Evolutionary conservation across 2,888 invertebrate species (phyloP).

Genomic region (Hanleya hanleyi): DNA sequence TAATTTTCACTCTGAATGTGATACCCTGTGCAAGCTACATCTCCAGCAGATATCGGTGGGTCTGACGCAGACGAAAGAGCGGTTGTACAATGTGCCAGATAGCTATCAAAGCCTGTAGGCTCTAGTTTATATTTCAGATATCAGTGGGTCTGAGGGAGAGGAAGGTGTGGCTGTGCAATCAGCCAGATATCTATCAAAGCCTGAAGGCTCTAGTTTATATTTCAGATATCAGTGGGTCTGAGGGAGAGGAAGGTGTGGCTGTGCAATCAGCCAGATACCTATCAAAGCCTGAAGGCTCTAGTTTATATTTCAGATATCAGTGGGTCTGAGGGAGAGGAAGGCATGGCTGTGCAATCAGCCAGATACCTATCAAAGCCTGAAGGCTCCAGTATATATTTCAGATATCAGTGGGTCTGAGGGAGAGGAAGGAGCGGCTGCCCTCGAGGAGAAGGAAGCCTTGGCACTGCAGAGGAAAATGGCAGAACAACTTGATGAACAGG

Average conservation of each 20-base stretch:
- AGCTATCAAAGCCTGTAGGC: too few species aligned
- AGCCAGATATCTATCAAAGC: too few species aligned
- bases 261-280: too few species aligned
- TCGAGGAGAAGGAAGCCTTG: constrained; percentile 72
- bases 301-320: constrained; percentile 20
- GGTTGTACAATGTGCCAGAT: too few species aligned
- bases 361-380: too few species aligned
- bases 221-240: constrained; percentile 45
- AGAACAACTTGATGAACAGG: constrained; percentile 67
- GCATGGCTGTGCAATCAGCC: constrained; percentile 66
- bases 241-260: constrained; percentile 65
- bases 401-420: constrained; percentile 54
- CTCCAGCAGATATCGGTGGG: too few species aligned
- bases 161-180: constrained; percentile 58
- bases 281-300: too few species aligned
- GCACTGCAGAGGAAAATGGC: constrained; percentile 68
- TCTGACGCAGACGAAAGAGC: constrained; percentile 62
- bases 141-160: constrained; percentile 61
- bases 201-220: too few species aligned
- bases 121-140: too few species aligned
- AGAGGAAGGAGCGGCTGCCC: constrained; percentile 62
- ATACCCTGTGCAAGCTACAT: too few species aligned
- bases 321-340: constrained; percentile 71
- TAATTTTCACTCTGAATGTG: too few species aligned
- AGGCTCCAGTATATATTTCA: too few species aligned